Conservation (phyloP, 2,888 invertebrate genomes). For the Acrobasis suavella region DNA sequence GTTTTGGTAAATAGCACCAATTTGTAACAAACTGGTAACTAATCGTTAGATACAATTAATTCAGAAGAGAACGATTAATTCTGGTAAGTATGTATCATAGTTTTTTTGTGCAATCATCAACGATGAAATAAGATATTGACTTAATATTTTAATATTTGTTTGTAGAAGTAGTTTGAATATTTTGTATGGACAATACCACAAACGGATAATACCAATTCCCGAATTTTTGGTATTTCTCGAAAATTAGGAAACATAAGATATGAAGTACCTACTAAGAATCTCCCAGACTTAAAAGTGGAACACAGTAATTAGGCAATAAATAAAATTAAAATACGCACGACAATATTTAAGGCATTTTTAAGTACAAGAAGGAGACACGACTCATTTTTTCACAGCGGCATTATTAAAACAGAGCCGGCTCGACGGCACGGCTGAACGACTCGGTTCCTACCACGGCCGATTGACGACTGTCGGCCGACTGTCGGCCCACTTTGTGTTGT, state of each 20-base stretch:
- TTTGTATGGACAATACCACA: no score
- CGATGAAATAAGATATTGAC: no score
- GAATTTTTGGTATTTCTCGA: not conserved
- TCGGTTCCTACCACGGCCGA: constrained; percentile 62
- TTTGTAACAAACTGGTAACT: constrained; percentile 10
- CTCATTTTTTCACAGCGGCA: constrained; percentile 39
- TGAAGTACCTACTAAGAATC: no score
- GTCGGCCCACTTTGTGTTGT: constrained; percentile 53
- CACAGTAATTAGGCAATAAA: not conserved
- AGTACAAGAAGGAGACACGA: constrained; percentile 16
- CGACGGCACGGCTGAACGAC: constrained; percentile 61
- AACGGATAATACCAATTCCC: no score
- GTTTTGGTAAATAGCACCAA: constrained; percentile 33
- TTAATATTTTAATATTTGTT: no score
- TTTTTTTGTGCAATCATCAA: no score
- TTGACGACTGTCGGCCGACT: constrained; percentile 49
- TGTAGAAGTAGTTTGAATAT: no score
- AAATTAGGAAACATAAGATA: no score
- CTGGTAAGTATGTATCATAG: no score
- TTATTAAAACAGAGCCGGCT: constrained; percentile 53
- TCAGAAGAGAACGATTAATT: not conserved
- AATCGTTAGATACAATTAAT: not conserved
- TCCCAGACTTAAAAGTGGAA: not conserved
- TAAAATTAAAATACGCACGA: constrained; percentile 1
- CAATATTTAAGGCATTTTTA: not conserved